phyloP scores from a whole-genome alignment of 2,888 invertebrate genomes.

The Neuroscelio doddi region DNA sequence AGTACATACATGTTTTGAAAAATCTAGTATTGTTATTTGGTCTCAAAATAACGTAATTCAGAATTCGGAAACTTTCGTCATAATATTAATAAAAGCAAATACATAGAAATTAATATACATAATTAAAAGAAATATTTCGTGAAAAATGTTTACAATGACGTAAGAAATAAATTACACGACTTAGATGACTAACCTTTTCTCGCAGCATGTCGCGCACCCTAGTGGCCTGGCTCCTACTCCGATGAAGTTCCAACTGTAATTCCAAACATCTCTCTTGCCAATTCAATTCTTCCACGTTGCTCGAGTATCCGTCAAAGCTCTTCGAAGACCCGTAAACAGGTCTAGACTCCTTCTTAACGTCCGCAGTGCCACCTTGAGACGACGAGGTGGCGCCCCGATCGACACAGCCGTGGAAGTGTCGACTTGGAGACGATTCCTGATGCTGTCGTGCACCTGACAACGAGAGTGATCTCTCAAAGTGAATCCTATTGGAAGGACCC shows the following conservation, averaged over 20 bases:
- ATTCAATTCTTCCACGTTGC: conserved; percentile 75
- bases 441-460: conserved; percentile 54
- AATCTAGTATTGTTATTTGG: too few species aligned
- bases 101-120: too few species aligned
- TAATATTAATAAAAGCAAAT: too few species aligned
- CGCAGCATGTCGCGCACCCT: conserved; percentile 90
- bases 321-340: conserved; percentile 62
- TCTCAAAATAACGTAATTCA: too few species aligned
- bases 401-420: conserved; percentile 23
- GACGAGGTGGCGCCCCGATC: conserved; percentile 22
- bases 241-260: conserved; percentile 87
- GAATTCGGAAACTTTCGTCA: too few species aligned
- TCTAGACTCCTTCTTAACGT: conserved; percentile 67
- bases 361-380: conserved; percentile 24
- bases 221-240: conserved; percentile 89
- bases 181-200: conserved; percentile 83
- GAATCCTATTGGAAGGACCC: conserved; percentile 48
- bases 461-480: conserved; percentile 59
- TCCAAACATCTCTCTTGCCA: conserved; percentile 93
- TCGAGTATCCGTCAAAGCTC: conserved; percentile 66
- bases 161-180: neutral
- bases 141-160: too few species aligned
- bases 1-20: too few species aligned
- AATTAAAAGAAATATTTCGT: too few species aligned
- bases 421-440: conserved; percentile 26